These are phyloP conservation scores for Gymnopithys bicolor DNA, from an alignment of 2,797 vertebrate species.

Conservation along the genomic window DNA sequence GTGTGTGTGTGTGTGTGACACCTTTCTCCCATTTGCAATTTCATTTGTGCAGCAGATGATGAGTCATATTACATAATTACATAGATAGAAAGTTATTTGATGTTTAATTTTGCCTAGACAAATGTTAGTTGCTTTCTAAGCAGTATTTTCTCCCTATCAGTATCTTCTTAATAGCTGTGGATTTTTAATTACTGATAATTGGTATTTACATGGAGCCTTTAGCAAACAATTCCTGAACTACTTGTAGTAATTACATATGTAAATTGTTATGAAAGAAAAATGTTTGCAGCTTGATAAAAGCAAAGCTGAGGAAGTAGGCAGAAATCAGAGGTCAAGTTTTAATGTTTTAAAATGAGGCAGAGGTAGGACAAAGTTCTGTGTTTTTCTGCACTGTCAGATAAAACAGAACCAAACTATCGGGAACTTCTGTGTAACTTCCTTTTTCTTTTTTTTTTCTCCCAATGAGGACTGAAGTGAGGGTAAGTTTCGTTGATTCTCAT, in stretches of 20 bases:
- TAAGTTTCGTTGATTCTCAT: not conserved
- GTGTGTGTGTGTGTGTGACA: not conserved
- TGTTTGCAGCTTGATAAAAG: constrained; percentile 46
- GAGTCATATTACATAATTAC: constrained; percentile 64
- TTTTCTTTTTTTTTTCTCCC: not conserved
- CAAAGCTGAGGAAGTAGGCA: not conserved
- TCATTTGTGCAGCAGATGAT: constrained; percentile 47
- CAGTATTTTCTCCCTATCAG: constrained; percentile 77
- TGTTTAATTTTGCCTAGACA: constrained; percentile 47
- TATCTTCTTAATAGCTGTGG: constrained; percentile 78
- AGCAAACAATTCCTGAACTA: constrained; percentile 83
- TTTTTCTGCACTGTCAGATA: not conserved
- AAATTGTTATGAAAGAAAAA: constrained; percentile 81
- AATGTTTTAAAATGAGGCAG: not conserved
- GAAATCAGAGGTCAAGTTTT: constrained; percentile 30
- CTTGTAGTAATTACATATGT: constrained; percentile 85
- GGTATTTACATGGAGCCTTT: constrained; percentile 87
- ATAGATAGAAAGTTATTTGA: constrained; percentile 66
- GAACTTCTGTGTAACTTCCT: not conserved
- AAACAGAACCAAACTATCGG: not conserved
- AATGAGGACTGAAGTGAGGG: not conserved
- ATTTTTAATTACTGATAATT: constrained; percentile 89
- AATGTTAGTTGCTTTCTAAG: constrained; percentile 74
- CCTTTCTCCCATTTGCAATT: constrained; percentile 44
- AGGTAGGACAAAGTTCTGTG: not conserved